Evolutionary conservation across 2,113 vertebrate genomes (phyloP), one percentile per base, ranked within the genome.

Genomic region (Anguilla rostrata): DNA sequence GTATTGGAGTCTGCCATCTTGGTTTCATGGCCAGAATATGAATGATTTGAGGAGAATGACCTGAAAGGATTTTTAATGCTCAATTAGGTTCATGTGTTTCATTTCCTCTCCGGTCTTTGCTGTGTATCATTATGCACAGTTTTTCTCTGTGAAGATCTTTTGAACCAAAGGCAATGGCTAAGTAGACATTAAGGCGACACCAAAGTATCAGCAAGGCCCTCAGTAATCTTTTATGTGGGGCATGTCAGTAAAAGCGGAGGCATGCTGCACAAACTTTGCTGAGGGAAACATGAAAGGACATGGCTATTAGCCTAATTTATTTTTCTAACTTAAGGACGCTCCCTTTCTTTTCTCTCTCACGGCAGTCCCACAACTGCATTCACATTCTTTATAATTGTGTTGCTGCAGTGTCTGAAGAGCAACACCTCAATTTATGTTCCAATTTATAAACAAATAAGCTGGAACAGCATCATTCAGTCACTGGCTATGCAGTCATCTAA

Each of bases 291-390:
- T 39, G 49, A 83, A 83, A 63, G 29, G 18, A 18, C 40, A 29
- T 29, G 26, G 81, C 46, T 53, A 82, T 53, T 82, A 49, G 11
- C 20, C 81, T 53, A 26, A 82, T 82, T 82, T 82, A 82, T 82
- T 49, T 49, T 53, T 1, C 2, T 39, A 53, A 20, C 3, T 53
- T 43, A 29, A 82, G 29, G 41, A 49, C 11, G 5, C 60, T 66
- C 3, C 18, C 22, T n/a, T 82, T 82, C 22, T 49, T 82, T n/a
- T n/a, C 26, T 12, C 26, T n/a, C 16, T 82, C 3, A 15, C 43
- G 8, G 20, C 1, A 11, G 53, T 18, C 20, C 16, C 40, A 41
- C 78, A 80, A 39, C 18, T 18, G 14, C 7, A 46, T 22, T 82
- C 43, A 18, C 63, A 26, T 82, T 22, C 41, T 39, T 5, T 82